Conservation (phyloP, 2,797 vertebrate genomes). For the Sandelia bainsii region DNA sequence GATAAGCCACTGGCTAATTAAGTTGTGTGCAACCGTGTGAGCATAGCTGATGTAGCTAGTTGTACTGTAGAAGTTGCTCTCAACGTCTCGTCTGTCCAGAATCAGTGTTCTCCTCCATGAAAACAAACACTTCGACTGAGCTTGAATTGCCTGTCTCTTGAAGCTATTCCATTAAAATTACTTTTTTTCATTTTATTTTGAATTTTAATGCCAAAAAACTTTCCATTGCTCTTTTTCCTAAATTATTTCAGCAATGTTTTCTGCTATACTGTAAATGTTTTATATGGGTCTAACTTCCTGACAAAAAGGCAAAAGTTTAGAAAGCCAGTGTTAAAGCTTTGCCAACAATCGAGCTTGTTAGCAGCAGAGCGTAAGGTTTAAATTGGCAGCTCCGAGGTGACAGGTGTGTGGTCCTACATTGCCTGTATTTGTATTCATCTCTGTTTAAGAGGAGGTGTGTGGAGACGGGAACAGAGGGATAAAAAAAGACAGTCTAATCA, state of each 20-base stretch:
- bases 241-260: slow-evolving; percentile 43
- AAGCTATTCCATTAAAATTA: slow-evolving; percentile 48
- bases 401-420: slow-evolving; percentile 77
- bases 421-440: slow-evolving; percentile 79
- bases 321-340: slow-evolving; percentile 52
- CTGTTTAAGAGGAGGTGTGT: slow-evolving; percentile 69
- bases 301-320: slow-evolving; percentile 57
- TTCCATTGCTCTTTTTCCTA: slow-evolving; percentile 6
- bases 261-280: slow-evolving; percentile 20
- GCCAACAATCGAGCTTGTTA: slow-evolving; percentile 71
- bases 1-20: slow-evolving; percentile 74
- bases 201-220: slow-evolving; percentile 42
- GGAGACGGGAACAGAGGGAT: slow-evolving; percentile 45
- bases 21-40: slow-evolving; percentile 52
- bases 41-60: slow-evolving; percentile 58
- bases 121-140: slow-evolving; percentile 51
- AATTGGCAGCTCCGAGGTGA: slow-evolving; percentile 74
- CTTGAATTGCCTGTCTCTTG: slow-evolving; percentile 27
- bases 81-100: slow-evolving; percentile 36
- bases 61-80: slow-evolving; percentile 51
- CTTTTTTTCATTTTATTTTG: slow-evolving; percentile 38
- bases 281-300: slow-evolving; percentile 51
- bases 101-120: slow-evolving; percentile 49
- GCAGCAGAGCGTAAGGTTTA: slow-evolving; percentile 59
- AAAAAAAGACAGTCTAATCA: slow-evolving; percentile 75